Evolutionary conservation across 2,888 invertebrate genomes (phyloP).

Genomic region (Criorhina ranunculi): DNA sequence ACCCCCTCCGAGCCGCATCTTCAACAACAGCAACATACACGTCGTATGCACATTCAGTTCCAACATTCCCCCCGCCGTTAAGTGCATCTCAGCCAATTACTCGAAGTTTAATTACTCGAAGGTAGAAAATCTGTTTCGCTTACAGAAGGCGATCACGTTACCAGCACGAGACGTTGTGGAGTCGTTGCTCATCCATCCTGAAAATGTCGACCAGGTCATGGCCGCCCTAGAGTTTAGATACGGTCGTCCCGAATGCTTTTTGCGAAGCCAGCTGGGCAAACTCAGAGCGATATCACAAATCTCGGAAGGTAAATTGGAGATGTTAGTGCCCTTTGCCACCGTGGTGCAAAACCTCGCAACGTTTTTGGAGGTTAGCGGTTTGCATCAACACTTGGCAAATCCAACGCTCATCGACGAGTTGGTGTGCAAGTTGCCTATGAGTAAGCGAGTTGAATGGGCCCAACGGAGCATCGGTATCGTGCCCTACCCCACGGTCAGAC

Average conservation of each 20-base stretch:
- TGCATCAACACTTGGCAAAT: slow-evolving; percentile 21
- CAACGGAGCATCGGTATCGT: slow-evolving; percentile 1
- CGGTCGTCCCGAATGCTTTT: no score
- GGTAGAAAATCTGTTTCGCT: slow-evolving; percentile 28
- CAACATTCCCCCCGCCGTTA: no score
- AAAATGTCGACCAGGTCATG: slow-evolving; percentile 14
- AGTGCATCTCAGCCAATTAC: no score
- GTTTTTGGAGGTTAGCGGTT: background rate
- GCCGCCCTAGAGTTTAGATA: slow-evolving; percentile 9
- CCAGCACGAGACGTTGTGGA: slow-evolving; percentile 10
- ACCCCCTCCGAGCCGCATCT: no score
- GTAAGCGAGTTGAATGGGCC: slow-evolving; percentile 23
- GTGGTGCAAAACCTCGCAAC: slow-evolving; percentile 25
- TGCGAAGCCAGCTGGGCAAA: background rate
- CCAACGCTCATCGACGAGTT: slow-evolving; percentile 22
- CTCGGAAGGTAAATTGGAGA: slow-evolving; percentile 13
- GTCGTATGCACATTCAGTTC: no score
- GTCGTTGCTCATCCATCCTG: slow-evolving; percentile 10
- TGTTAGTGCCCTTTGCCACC: slow-evolving; percentile 12
- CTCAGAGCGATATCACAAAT: slow-evolving; percentile 7
- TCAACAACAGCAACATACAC: no score
- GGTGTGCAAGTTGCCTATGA: slow-evolving; percentile 9
- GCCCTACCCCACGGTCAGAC: slow-evolving; percentile 17
- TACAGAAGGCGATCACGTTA: no score
- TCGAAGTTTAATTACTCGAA: slow-evolving; percentile 7